A percentile compares a stretch with the other conserved stretches of the same genome.
Evolutionary conservation across 2,888 invertebrate species (phyloP).

Genomic region (Chaitophorus viminalis): DNA sequence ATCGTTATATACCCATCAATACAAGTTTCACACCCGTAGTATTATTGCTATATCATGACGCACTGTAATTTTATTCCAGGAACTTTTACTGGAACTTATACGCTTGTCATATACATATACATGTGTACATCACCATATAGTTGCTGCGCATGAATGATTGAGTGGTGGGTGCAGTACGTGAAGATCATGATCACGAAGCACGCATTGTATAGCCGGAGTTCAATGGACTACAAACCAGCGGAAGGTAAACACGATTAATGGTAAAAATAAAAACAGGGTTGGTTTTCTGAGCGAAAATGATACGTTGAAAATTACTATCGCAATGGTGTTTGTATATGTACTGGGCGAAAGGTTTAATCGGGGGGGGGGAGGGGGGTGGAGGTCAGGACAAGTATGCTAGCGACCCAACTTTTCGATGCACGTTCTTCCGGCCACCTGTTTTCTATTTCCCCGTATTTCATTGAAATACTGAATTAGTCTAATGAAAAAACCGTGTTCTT

Average conservation of each 20-base stretch:
- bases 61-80: too few species aligned
- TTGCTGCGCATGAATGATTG: too few species aligned
- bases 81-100: too few species aligned
- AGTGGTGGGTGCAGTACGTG: not conserved
- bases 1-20: too few species aligned
- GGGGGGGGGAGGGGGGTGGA: not conserved
- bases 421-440: constrained; percentile 44
- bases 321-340: not conserved
- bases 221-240: not conserved
- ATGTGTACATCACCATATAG: too few species aligned
- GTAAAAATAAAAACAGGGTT: not conserved
- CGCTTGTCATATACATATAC: too few species aligned
- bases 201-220: not conserved
- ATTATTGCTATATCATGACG: too few species aligned
- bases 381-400: not conserved
- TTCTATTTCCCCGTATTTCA: constrained; percentile 13
- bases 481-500: constrained; percentile 30
- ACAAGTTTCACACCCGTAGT: too few species aligned
- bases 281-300: not conserved
- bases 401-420: not conserved
- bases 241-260: constrained; percentile 23
- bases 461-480: constrained; percentile 32
- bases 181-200: not conserved
- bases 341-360: too few species aligned
- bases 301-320: not conserved